Conservation (phyloP, 1,140 invertebrate species). For the Lerema accius region DNA sequence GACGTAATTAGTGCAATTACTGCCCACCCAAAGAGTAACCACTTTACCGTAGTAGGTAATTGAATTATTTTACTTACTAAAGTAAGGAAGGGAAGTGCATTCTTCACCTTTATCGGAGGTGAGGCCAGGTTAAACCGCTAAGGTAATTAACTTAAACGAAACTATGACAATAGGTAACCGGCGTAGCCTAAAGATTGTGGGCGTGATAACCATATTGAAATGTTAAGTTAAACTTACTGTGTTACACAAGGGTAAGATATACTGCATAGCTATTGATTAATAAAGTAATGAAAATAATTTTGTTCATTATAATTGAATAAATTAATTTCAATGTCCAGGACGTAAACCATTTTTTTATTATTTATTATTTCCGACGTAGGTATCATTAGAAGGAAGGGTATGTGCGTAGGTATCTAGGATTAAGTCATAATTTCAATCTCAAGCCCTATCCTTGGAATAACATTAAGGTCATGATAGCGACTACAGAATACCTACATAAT, state of each 20-base stretch:
- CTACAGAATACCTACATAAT: background rate
- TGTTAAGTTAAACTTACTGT: background rate
- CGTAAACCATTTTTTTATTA: too few species aligned
- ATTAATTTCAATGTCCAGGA: too few species aligned
- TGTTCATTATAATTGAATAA: too few species aligned
- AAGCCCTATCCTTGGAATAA: background rate
- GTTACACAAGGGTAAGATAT: too few species aligned
- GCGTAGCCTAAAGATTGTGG: constrained; percentile 56
- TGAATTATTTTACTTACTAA: constrained; percentile 72
- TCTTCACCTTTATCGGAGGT: constrained; percentile 61
- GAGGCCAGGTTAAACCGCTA: constrained; percentile 49
- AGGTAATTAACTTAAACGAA: constrained; percentile 63
- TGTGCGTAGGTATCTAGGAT: too few species aligned
- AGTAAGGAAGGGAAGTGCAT: constrained; percentile 56
- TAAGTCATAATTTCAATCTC: too few species aligned
- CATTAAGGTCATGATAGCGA: background rate
- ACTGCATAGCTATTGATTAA: too few species aligned
- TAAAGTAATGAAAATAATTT: too few species aligned
- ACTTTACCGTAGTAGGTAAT: constrained; percentile 50
- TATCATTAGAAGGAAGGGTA: too few species aligned
- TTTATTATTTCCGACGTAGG: too few species aligned
- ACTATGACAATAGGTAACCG: constrained; percentile 63
- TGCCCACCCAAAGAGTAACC: constrained; percentile 62
- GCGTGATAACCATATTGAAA: constrained; percentile 45
- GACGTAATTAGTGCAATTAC: constrained; percentile 77